These are phyloP conservation scores for Mimachlamys varia DNA, from an alignment of 2,888 invertebrate genomes.

Conservation along the genomic window DNA sequence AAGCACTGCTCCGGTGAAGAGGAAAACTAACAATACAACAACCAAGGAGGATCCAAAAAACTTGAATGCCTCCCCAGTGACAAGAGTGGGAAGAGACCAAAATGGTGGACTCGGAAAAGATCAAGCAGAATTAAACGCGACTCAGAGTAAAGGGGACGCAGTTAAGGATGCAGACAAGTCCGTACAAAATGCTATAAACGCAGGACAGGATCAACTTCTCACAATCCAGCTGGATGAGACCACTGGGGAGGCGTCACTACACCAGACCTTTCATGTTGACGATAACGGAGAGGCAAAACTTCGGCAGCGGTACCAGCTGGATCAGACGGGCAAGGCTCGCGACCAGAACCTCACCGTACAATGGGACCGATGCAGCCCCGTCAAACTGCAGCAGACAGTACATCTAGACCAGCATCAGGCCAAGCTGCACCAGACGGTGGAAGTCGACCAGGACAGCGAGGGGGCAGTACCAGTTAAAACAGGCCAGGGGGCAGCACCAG, in stretches of 20 bases:
- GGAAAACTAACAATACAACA: neutral
- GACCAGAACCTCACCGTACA: constrained; percentile 9
- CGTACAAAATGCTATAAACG: neutral
- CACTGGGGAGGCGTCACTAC: constrained; percentile 36
- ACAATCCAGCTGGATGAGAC: constrained; percentile 5
- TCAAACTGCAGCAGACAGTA: neutral
- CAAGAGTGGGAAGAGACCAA: constrained; percentile 28
- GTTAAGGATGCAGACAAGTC: constrained; percentile 20
- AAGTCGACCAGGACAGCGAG: neutral
- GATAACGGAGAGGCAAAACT: constrained; percentile 36
- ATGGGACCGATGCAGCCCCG: constrained; percentile 7
- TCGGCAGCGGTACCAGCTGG: neutral
- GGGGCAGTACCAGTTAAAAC: neutral
- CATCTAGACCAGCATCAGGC: neutral
- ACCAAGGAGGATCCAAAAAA: constrained; percentile 15
- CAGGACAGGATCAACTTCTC: constrained; percentile 28
- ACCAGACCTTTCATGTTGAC: constrained; percentile 27
- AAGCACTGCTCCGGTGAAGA: neutral
- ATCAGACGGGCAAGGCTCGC: neutral
- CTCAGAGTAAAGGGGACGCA: constrained; percentile 33
- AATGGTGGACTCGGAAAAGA: constrained; percentile 27
- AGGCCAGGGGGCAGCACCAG: neutral
- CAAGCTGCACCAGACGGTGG: neutral
- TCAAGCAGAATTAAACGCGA: constrained; percentile 36
- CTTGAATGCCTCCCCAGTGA: neutral